Conservation (phyloP, 2,888 invertebrate species). For the Drosophila macrospina region DNA sequence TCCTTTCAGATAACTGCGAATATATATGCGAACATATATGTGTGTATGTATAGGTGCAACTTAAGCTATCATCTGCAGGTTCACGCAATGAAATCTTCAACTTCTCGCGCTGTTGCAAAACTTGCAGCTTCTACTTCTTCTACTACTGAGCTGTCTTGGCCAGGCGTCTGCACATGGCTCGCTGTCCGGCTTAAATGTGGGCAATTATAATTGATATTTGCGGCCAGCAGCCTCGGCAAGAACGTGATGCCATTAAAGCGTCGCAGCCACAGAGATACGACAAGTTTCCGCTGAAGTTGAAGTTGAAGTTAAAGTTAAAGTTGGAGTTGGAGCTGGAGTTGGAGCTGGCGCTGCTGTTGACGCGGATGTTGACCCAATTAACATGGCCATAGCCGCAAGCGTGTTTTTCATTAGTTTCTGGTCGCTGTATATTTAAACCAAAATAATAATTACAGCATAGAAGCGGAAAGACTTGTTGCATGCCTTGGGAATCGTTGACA, state of each 20-base stretch:
- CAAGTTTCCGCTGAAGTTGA: neutral
- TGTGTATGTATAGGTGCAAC: neutral
- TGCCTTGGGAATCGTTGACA: neutral
- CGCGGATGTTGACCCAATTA: constrained; percentile 63
- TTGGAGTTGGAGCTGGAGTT: neutral
- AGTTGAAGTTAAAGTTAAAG: no score
- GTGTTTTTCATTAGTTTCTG: constrained; percentile 65
- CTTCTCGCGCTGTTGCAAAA: constrained; percentile 7
- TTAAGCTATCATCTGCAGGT: constrained; percentile 13
- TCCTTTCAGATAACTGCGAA: neutral
- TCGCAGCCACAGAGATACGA: constrained; percentile 19
- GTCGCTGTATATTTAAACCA: constrained; percentile 21
- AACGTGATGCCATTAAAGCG: constrained; percentile 58
- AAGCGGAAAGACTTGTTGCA: constrained; percentile 58
- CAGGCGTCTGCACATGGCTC: constrained; percentile 21
- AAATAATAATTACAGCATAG: constrained; percentile 43
- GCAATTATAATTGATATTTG: constrained; percentile 67
- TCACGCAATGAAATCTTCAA: constrained; percentile 2
- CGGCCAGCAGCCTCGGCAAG: constrained; percentile 14
- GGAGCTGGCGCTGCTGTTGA: constrained; percentile 5
- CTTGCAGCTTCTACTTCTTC: no score
- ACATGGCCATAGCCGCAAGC: constrained; percentile 63
- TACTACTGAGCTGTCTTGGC: constrained; percentile 32
- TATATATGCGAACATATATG: neutral
- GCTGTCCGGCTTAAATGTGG: constrained; percentile 34